Evolutionary conservation across 2,797 vertebrate genomes (phyloP).

Genomic region (Phoeniculus purpureus): DNA sequence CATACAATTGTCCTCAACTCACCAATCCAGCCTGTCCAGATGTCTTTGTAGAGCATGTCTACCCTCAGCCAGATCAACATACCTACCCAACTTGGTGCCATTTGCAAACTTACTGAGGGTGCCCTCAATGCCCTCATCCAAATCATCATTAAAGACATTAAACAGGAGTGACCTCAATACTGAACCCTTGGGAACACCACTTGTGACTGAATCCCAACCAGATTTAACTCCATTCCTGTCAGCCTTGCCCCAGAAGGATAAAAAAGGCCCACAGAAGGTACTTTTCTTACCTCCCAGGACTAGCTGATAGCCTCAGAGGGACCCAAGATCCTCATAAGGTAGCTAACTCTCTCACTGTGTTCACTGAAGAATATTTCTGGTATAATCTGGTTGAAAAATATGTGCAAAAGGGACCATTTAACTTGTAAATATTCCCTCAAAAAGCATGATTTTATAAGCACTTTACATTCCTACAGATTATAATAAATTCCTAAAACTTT

Average conservation of each 20-base stretch:
- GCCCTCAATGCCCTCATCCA: no score
- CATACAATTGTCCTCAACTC: no score
- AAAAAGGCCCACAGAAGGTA: neutral
- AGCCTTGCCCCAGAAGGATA: neutral
- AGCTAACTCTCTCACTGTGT: neutral
- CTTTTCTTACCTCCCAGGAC: neutral
- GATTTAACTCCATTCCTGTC: neutral
- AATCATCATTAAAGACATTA: no score
- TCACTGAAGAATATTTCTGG: neutral
- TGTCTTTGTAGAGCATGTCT: no score
- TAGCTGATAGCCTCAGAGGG: neutral
- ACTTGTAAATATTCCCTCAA: neutral
- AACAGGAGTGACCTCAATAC: no score
- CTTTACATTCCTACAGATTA: neutral
- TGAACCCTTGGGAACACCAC: no score
- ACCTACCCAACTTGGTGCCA: no score
- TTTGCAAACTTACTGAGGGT: no score
- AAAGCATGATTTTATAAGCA: neutral
- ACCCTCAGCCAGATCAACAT: no score
- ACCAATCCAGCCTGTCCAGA: no score
- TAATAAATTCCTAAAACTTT: neutral
- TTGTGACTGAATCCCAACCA: no score
- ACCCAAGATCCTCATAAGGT: neutral
- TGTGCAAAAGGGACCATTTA: accelerated
- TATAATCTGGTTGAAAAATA: neutral